A percentile compares a stretch with the other conserved stretches of the same genome.
These are phyloP conservation scores for Boulengeromyrus knoepffleri DNA, from an alignment of 2,113 vertebrate genomes.

Conservation along the genomic window DNA sequence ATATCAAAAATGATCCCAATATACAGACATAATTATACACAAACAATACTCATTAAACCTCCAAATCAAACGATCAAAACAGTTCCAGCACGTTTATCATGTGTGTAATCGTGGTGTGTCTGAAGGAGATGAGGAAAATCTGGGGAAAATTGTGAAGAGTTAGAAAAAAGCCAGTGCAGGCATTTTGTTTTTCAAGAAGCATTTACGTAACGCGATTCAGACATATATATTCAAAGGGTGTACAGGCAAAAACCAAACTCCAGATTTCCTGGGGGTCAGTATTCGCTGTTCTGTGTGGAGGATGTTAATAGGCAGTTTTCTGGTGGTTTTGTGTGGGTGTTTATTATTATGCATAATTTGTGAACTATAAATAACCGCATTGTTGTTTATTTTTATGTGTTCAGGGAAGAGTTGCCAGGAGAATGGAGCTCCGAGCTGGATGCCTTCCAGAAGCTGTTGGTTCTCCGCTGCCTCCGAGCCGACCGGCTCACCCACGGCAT, in stretches of 20 bases:
- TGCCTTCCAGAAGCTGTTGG: slow-evolving; percentile 78
- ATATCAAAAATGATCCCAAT: not conserved
- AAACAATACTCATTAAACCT: not conserved
- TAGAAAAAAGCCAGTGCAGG: not conserved
- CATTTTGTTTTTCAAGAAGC: not conserved
- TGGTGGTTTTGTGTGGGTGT: not conserved
- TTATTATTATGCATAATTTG: not conserved
- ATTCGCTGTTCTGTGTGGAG: not conserved
- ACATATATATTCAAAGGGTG: not conserved
- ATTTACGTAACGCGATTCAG: not conserved
- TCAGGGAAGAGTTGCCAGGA: slow-evolving; percentile 69
- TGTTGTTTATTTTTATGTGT: slow-evolving; percentile 4
- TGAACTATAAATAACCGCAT: not conserved
- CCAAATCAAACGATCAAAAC: not conserved
- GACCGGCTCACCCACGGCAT: slow-evolving; percentile 78
- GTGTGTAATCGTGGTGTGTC: not conserved
- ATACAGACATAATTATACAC: not conserved
- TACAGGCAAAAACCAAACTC: not conserved
- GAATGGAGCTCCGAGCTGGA: slow-evolving; percentile 66
- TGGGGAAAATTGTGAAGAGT: not conserved
- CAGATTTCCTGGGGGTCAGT: not conserved
- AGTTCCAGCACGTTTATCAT: not conserved
- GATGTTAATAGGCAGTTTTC: not conserved
- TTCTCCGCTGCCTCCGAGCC: slow-evolving; percentile 76
- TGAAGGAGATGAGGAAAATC: not conserved